A percentile compares a stretch with the other conserved stretches of the same genome.
Conservation (phyloP, 2,888 invertebrate genomes). For the Strigamia transsilvanica region DNA sequence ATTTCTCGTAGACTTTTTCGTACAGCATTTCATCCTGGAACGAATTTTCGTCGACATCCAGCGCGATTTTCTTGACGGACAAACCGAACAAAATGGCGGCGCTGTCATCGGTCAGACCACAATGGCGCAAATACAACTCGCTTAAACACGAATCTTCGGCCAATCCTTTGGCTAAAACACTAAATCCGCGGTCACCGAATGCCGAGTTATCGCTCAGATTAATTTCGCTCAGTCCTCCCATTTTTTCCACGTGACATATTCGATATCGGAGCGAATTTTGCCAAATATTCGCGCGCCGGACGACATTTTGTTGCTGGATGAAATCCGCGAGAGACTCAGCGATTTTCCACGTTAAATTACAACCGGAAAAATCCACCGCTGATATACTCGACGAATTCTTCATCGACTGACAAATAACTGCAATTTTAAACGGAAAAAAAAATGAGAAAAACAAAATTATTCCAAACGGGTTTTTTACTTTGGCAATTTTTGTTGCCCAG, state of each 20-base stretch:
- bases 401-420: neutral
- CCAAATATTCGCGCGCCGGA: neutral
- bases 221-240: neutral
- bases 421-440: too few species aligned
- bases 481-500: neutral
- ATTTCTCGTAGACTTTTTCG: neutral
- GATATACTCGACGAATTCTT: neutral
- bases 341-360: slow-evolving; percentile 1
- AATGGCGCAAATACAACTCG: neutral
- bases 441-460: too few species aligned
- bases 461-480: too few species aligned
- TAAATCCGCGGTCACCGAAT: neutral
- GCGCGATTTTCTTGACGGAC: neutral
- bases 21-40: neutral
- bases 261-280: slow-evolving; percentile 4
- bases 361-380: neutral
- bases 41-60: neutral
- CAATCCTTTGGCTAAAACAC: neutral
- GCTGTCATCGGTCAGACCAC: neutral
- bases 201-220: neutral
- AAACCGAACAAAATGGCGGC: neutral
- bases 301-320: neutral
- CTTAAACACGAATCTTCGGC: neutral
- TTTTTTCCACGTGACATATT: neutral
- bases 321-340: neutral